Evolutionary conservation across 2,797 vertebrate species (phyloP), one percentile per base, ranked within the genome.

Genomic region (Tadarida brasiliensis): DNA sequence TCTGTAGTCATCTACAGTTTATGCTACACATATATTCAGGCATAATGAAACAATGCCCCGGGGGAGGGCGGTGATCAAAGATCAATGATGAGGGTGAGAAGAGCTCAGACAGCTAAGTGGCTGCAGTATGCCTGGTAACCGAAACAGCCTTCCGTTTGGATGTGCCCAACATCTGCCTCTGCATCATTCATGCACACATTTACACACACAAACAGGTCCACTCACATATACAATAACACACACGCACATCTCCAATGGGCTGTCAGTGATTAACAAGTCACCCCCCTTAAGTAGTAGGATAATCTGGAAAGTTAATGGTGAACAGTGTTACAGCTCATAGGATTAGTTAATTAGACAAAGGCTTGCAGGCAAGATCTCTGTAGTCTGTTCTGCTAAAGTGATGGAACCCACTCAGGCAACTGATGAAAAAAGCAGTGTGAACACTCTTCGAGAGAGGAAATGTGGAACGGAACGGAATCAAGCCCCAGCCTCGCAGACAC

Each of bases 321-420:
- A 97, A 83, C 70, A 49, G 93, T 90, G 97, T 96, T 94, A 94
- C 96, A 97, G 96, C 96, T 97, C 97, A 96, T 68, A 97, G 95
- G 95, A 95, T 98, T 97, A 96, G 96, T 96, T 98, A 97, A 98
- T 98, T 98, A 98, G 97, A 96, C 96, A 97, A 87, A 93, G 67
- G 96, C 97, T 97, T 67, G 91, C 96, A 96, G 96, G 97, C 97
- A 96, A 96, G 96, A 96, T 97, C 91, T 89, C 93, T 78, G 85
- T 96, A 94, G 91, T 97, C 93, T 94, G 85, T 91, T 95, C 88
- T 95, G 95, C 67, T 81, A 92, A 96, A 93, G 93, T 84, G 96
- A 98, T 96, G 95, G 97, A 95, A 94, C 87, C 93, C 93, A 97
- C 93, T 97, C 97, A 94, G 91, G 91, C 94, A 93, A 91, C 96